Conservation (phyloP, 2,888 invertebrate genomes). For the Polyploca ridens region DNA sequence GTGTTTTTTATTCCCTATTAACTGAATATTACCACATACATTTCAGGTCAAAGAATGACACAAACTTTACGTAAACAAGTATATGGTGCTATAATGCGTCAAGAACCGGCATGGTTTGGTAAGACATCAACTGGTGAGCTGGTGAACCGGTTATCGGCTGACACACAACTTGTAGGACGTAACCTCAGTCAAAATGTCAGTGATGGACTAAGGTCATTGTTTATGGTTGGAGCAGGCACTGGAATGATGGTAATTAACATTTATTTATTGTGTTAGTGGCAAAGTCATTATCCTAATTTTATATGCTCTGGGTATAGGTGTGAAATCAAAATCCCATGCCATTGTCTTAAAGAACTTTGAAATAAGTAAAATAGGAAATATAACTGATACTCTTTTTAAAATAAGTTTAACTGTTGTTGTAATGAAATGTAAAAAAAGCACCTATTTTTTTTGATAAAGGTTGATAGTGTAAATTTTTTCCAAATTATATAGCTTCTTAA, state of each 20-base stretch:
- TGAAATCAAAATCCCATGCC: no score
- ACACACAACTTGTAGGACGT: constrained; percentile 95
- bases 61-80: constrained; percentile 90
- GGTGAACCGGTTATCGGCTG: constrained; percentile 95
- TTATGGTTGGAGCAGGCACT: constrained; percentile 94
- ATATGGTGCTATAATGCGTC: constrained; percentile 91
- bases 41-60: constrained; percentile 93
- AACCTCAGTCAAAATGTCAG: constrained; percentile 97
- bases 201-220: constrained; percentile 94
- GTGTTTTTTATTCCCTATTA: no score
- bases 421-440: no score
- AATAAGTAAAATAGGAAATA: no score
- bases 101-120: constrained; percentile 97
- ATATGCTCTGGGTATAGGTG: no score
- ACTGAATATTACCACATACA: background rate
- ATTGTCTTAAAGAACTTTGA: no score
- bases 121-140: constrained; percentile 95
- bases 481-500: no score
- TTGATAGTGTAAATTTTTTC: no score
- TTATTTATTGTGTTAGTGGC: background rate
- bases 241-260: constrained; percentile 97
- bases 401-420: no score
- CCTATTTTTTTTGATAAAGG: no score
- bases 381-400: no score
- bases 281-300: background rate